A percentile compares a stretch with the other conserved stretches of the same genome.
Evolutionary conservation across 2,888 invertebrate species (phyloP).

Genomic region (Conops quadrifasciatus): DNA sequence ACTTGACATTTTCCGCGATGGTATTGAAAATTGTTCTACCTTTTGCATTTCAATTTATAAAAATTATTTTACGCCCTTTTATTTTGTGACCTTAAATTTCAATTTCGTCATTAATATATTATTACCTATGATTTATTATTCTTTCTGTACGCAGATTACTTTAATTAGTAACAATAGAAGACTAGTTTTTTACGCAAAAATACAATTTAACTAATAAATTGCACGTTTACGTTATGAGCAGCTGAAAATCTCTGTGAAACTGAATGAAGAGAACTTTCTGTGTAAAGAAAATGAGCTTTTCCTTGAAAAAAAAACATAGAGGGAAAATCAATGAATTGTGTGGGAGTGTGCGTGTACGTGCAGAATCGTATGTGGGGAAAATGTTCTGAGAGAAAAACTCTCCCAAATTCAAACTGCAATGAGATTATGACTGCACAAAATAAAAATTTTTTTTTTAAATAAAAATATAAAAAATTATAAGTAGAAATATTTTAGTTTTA

Average conservation of each 20-base stretch:
- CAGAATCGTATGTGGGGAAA: too few relatives aligned
- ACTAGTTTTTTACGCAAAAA: background rate
- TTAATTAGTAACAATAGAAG: too few relatives aligned
- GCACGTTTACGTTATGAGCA: conserved; percentile 35
- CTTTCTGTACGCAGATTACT: too few relatives aligned
- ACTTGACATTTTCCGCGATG: conserved; percentile 28
- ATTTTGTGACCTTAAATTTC: background rate
- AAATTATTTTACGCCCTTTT: background rate
- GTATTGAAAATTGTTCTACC: background rate
- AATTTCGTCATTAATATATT: background rate
- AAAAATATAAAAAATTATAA: conserved; percentile 5
- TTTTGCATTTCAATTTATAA: background rate
- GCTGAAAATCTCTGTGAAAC: conserved; percentile 39
- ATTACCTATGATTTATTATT: too few relatives aligned
- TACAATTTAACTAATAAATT: background rate
- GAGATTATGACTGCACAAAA: background rate
- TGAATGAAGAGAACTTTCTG: conserved; percentile 34
- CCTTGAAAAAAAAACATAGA: background rate
- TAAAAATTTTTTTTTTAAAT: background rate
- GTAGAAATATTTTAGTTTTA: conserved; percentile 1
- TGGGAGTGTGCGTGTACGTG: background rate
- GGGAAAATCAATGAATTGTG: conserved; percentile 20
- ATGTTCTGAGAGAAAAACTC: background rate
- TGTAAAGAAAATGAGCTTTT: conserved; percentile 3
- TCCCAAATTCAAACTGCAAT: background rate